These are phyloP conservation scores for Hydrotaea diabolus DNA, from an alignment of 2,888 invertebrate species.

Conservation along the genomic window DNA sequence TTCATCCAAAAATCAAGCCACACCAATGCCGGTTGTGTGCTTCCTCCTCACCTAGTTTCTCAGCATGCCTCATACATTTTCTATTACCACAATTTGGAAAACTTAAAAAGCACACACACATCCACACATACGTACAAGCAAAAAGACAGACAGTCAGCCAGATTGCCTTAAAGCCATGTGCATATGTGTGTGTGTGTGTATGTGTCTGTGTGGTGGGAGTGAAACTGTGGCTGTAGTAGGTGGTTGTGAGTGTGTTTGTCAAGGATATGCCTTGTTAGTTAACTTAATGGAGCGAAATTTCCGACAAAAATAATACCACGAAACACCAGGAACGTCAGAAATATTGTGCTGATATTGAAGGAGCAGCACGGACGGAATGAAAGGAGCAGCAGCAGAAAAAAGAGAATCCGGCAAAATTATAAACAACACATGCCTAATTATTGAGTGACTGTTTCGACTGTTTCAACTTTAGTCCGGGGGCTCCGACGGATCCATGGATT, in stretches of 20 bases:
- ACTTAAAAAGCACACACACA: constrained; percentile 9
- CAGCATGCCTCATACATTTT: constrained; percentile 23
- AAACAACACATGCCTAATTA: constrained; percentile 64
- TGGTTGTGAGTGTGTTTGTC: constrained; percentile 45
- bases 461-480: not conserved
- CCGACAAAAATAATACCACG: constrained; percentile 60
- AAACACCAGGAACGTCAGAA: constrained; percentile 5
- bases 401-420: constrained; percentile 14
- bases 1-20: constrained; percentile 8
- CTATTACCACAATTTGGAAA: constrained; percentile 38
- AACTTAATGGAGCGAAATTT: constrained; percentile 67
- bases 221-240: not conserved
- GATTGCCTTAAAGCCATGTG: constrained; percentile 60
- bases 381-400: no score
- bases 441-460: constrained; percentile 43
- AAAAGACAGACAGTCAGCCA: not conserved
- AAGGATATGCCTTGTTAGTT: constrained; percentile 68
- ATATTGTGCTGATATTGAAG: not conserved
- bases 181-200: constrained; percentile 16
- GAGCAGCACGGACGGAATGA: not conserved
- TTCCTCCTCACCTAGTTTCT: not conserved
- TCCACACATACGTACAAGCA: no score
- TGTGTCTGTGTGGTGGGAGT: not conserved
- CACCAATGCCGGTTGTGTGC: not conserved
- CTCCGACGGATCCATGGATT: not conserved